Evolutionary conservation across 2,888 invertebrate species (phyloP).

Genomic region (Cyclophora punctaria): DNA sequence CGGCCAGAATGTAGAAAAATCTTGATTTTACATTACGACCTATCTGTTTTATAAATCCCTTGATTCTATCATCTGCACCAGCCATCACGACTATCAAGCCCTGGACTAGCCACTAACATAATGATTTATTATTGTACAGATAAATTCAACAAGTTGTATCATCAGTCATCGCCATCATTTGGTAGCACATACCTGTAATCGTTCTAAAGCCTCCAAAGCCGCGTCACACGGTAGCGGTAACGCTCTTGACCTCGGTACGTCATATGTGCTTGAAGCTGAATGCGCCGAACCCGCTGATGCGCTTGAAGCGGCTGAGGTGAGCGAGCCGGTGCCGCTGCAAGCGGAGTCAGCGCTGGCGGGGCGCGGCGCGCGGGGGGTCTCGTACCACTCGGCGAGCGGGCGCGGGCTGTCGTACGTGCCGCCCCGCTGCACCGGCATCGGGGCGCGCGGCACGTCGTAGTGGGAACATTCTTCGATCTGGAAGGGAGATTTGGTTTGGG

Average conservation of each 20-base stretch:
- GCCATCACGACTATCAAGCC: too few relatives aligned
- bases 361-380: conserved; percentile 63
- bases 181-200: conserved; percentile 47
- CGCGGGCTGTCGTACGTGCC: conserved; percentile 80
- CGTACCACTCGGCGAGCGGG: conserved; percentile 62
- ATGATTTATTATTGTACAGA: not conserved
- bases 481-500: too few relatives aligned
- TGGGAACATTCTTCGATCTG: conserved; percentile 70
- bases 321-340: conserved; percentile 69
- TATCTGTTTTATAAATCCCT: too few relatives aligned
- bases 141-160: not conserved
- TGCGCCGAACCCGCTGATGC: conserved; percentile 64
- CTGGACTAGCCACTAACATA: too few relatives aligned
- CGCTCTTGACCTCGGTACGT: conserved; percentile 63
- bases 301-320: conserved; percentile 67
- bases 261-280: conserved; percentile 67
- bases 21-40: too few relatives aligned
- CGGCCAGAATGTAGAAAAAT: too few relatives aligned
- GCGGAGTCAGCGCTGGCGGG: conserved; percentile 75
- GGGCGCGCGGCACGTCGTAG: conserved; percentile 68
- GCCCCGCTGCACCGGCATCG: conserved; percentile 78
- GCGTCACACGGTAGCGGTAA: conserved; percentile 68
- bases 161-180: not conserved
- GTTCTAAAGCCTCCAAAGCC: conserved; percentile 63
- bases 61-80: too few relatives aligned